phyloP scores from a whole-genome alignment of 1,140 invertebrate genomes.

The Leptinotarsa defecta region DNA sequence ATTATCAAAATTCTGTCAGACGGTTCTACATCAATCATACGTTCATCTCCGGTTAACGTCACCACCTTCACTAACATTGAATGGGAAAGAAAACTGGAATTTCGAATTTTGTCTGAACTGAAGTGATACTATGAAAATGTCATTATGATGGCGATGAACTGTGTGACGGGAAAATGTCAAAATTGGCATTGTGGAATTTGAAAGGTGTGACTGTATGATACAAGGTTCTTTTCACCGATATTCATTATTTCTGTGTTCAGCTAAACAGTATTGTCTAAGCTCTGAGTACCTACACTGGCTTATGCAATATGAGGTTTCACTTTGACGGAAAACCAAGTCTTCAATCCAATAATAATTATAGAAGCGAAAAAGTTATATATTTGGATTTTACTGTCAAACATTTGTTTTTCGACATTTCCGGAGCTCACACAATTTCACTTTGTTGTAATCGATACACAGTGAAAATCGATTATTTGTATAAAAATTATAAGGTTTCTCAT shows the following conservation, averaged over 20 bases:
- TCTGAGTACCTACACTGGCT: no score
- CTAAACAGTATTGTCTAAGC: no score
- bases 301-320: no score
- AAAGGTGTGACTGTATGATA: background rate
- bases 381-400: no score
- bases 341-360: no score
- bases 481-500: no score
- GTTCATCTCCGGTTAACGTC: slow-evolving; percentile 49
- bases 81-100: slow-evolving; percentile 7
- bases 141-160: background rate
- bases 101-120: slow-evolving; percentile 6
- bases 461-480: no score
- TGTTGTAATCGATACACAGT: no score
- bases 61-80: slow-evolving; percentile 49
- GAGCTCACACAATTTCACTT: background rate
- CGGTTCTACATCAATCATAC: slow-evolving; percentile 49
- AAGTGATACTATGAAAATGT: background rate
- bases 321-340: no score
- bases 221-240: background rate
- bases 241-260: no score
- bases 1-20: slow-evolving; percentile 46
- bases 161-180: background rate
- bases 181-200: background rate
- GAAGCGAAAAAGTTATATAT: no score
- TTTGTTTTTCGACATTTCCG: no score